Evolutionary conservation across 2,797 vertebrate genomes (phyloP), one percentile per base, ranked within the genome.

Genomic region (Crocodylus rhombifer): DNA sequence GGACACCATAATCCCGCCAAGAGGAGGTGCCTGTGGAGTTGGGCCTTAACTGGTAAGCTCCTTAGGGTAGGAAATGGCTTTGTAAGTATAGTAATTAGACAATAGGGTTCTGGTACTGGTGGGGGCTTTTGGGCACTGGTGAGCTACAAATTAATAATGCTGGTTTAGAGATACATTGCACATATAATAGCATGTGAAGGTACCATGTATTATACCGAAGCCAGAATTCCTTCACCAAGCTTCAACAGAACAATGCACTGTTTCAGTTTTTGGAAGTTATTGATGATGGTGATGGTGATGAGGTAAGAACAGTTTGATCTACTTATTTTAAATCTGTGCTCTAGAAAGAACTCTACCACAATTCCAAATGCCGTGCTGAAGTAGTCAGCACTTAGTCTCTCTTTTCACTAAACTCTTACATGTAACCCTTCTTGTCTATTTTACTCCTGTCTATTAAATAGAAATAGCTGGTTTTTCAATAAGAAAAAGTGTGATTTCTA

Each of bases 401-500:
- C 13, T 8, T 30, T 82, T 84, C 23, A 25, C 56, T 86, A 26
- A 79, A 51, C 17, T 11, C 67, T 79, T 63, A 63, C 62, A 62
- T 51, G 92, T 78, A 51, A 82, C 58, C 7, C 84, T 92, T 87
- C 25, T 3, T 86, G 63, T 14, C 10, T 75, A 58, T 20, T 60
- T 82, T 26, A 14, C 61, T 89, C 89, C 73, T 80, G 28, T 84
- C 83, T 81, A 20, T 62, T 82, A 82, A 91, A 85, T 5, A 71
- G 80, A 91, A 94, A 88, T 67, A 25, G 18, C 74, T 86, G 33
- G 14, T 3, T 82, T 85, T 92, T 9, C 65, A 89, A 92, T 15
- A 88, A 74, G 57, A 83, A 94, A 89, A 94, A 60, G 26, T 62
- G 74, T 92, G 81, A 94, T 94, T 96, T 95, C 36, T 64, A 92